phyloP scores from a whole-genome alignment of 2,888 invertebrate genomes.

The Argyra leucocephala region DNA sequence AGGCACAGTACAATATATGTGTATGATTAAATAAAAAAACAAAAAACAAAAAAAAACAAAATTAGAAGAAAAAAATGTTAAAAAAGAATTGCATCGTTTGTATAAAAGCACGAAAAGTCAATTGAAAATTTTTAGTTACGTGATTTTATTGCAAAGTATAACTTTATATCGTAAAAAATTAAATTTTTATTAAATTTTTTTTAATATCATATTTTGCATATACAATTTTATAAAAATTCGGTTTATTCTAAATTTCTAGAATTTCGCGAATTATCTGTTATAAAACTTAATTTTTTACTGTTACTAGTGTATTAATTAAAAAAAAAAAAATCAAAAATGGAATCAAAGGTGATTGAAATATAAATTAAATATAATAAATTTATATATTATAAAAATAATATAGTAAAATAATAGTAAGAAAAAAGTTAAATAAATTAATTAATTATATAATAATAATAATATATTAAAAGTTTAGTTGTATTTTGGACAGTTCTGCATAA shows the following conservation, averaged over 20 bases:
- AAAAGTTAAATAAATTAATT: too few species aligned
- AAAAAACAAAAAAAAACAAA: too few species aligned
- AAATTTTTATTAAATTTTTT: neutral
- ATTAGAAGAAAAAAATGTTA: neutral
- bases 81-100: neutral
- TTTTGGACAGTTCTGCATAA: too few species aligned
- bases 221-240: neutral
- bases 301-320: neutral
- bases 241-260: neutral
- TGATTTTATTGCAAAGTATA: slow-evolving; percentile 7
- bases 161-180: slow-evolving; percentile 4
- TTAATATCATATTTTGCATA: neutral
- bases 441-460: too few species aligned
- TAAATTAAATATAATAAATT: neutral
- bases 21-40: too few species aligned
- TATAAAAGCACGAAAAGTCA: neutral
- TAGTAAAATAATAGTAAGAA: neutral
- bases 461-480: too few species aligned
- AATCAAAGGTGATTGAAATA: slow-evolving; percentile 8
- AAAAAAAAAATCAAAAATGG: slow-evolving; percentile 6
- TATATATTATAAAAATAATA: too few species aligned
- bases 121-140: slow-evolving; percentile 11
- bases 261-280: neutral
- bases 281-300: neutral
- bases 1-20: too few species aligned